These are phyloP conservation scores for Teleogryllus occipitalis DNA, from an alignment of 1,140 invertebrate genomes.

Conservation along the genomic window DNA sequence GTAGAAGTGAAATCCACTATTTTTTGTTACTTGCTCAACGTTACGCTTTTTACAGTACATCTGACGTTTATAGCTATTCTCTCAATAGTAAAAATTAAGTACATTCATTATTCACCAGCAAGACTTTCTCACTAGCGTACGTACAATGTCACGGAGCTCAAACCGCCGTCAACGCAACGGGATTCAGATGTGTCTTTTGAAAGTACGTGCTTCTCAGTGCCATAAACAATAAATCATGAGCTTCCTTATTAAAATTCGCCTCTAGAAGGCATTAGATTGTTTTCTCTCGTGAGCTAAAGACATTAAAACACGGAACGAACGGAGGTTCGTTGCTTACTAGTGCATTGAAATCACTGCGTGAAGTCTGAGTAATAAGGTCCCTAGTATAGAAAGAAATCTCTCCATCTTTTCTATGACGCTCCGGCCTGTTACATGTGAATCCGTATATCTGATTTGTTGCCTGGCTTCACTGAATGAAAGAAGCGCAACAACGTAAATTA, in stretches of 20 bases:
- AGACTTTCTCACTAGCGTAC: no score
- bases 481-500: not conserved
- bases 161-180: no score
- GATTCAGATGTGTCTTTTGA: not conserved
- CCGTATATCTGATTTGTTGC: not conserved
- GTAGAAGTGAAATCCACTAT: no score
- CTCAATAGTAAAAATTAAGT: no score
- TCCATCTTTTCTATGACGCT: not conserved
- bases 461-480: not conserved
- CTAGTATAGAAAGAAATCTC: not conserved
- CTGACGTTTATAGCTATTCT: no score
- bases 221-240: not conserved
- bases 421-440: not conserved
- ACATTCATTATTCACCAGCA: no score
- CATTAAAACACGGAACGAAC: not conserved
- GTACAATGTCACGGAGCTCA: no score
- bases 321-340: not conserved
- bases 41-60: no score
- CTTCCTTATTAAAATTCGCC: not conserved
- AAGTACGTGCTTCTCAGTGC: not conserved
- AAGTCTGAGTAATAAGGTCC: not conserved
- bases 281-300: not conserved
- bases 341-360: not conserved
- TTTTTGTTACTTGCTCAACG: no score
- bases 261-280: not conserved